These are phyloP conservation scores for Agrilus planipennis DNA, from an alignment of 1,140 invertebrate species.

Conservation along the genomic window DNA sequence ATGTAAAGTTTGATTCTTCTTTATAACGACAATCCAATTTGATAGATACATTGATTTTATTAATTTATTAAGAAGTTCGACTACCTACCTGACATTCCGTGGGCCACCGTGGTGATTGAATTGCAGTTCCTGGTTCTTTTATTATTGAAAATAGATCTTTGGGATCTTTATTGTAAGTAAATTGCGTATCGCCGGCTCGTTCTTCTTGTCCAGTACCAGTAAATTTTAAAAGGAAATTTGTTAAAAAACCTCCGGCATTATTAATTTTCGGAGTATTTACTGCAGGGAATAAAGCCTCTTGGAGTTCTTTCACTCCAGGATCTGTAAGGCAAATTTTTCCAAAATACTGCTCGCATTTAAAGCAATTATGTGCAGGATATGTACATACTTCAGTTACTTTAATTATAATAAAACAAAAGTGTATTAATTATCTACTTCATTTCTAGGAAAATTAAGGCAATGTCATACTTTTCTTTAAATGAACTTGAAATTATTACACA, in stretches of 20 bases:
- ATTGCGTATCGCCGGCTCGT: slow-evolving; percentile 14
- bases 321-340: too few relatives aligned
- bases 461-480: too few relatives aligned
- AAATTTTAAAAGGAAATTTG: slow-evolving; percentile 11
- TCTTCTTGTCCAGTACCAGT: slow-evolving; percentile 4
- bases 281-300: slow-evolving; percentile 45
- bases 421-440: too few relatives aligned
- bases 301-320: slow-evolving; percentile 46
- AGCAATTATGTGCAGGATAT: too few relatives aligned
- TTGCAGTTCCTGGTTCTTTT: slow-evolving; percentile 47
- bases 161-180: slow-evolving; percentile 50
- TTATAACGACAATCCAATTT: too few relatives aligned
- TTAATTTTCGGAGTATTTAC: slow-evolving; percentile 28
- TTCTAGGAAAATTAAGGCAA: too few relatives aligned
- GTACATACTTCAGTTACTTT: too few relatives aligned
- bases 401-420: too few relatives aligned
- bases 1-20: not conserved
- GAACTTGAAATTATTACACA: too few relatives aligned
- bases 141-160: slow-evolving; percentile 54
- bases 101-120: slow-evolving; percentile 73
- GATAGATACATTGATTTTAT: too few relatives aligned
- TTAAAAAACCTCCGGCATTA: slow-evolving; percentile 11
- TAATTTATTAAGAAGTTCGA: too few relatives aligned
- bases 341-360: too few relatives aligned
- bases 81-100: slow-evolving; percentile 68